Evolutionary conservation across 2,113 vertebrate genomes (phyloP), one percentile per base, ranked within the genome.

Genomic region (Reinhardtius hippoglossoides): DNA sequence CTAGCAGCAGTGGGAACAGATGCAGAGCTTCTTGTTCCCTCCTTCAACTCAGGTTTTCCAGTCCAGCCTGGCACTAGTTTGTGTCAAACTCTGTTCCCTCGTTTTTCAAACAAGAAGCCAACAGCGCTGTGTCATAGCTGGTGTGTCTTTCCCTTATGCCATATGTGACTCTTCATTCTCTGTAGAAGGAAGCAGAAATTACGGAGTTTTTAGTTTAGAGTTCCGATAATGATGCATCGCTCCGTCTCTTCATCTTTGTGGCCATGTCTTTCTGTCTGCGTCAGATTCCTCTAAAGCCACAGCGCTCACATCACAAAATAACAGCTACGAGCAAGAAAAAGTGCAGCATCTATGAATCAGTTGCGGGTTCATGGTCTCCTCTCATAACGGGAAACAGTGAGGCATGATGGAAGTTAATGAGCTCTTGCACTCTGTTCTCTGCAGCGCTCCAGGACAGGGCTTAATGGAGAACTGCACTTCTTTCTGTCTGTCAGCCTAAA

Each of bases 391-490:
- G 59, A 88, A 71, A 81, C 81, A 84, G 75, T 15, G 52, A 83
- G 84, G 81, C 82, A 72, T 85, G 71, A 89, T 88, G 84, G 82
- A 57, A 84, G 85, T 80, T 92, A 92, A 90, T 90, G 87, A 90
- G 88, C 85, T 88, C 87, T 90, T 74, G 65, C 71, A 66, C 71
- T 82, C 60, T 84, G 73, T 83, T 87, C 73, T 85, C 67, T 58
- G 54, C 66, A 75, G 58, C 27, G 66, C 88, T 85, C 67, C 71
- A 80, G 90, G 87, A 90, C 76, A 68, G 13, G 46, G 24, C 70
- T 67, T 85, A 86, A 86, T 78, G 40, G 81, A 85, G 79, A 71
- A 68, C 27, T 2, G 5, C 59, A 65, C 62, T 74, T 57, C 55
- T 78, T 37, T 67, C 63, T 40, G 26, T 80, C 67, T 60, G 40